Base-by-base conservation (phyloP, 2,797 vertebrate species). In the Chrosomus eos region DNA sequence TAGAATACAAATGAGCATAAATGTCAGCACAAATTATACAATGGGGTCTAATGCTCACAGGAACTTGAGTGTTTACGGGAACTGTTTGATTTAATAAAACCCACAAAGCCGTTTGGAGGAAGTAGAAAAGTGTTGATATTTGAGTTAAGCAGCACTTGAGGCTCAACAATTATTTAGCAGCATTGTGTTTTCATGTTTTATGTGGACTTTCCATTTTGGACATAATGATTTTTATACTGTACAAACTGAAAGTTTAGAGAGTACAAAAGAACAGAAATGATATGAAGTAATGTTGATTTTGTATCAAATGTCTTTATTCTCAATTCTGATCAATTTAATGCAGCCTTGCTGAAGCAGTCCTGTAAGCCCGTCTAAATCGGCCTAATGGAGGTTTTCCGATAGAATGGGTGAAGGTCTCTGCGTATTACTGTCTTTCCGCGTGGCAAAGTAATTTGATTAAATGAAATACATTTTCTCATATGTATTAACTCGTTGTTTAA, bases 21-120 rank as follows among this genome's bases (percentile, higher is more conserved):
- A 83, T 31, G 76, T 87, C 86, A 88, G 26, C 36, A 66, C 33
- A 64, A 72, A 83, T 58, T 73, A 60, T 71, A 79, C 58, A 23
- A 45, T 31, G 2, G 16, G 4, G 18, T 18, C 31, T 48, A 80
- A 40, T 26, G 33, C 43, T 71, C 68, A 33, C 38, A 62, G 64
- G 38, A 77, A 77, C 77, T 80, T 60, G 11, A 81, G 62, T 26
- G 36, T 85, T 76, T 73, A n/a, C 28, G n/a, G 70, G 43, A 81
- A 62, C 78, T 13, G 68, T 11, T 62, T 80, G 64, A 19, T 48
- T 60, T 23, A 75, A 77, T 60, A 28, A n/a, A 70, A 60, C 11
- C 23, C 60, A 67, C 51, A 81, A 76, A 74, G 81, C 4, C 19
- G 23, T 81, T 86, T 81, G 45, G 14, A 73, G 40, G 43, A 80